phyloP scores from a whole-genome alignment of 2,888 invertebrate species.

The Acrobasis consociella region DNA sequence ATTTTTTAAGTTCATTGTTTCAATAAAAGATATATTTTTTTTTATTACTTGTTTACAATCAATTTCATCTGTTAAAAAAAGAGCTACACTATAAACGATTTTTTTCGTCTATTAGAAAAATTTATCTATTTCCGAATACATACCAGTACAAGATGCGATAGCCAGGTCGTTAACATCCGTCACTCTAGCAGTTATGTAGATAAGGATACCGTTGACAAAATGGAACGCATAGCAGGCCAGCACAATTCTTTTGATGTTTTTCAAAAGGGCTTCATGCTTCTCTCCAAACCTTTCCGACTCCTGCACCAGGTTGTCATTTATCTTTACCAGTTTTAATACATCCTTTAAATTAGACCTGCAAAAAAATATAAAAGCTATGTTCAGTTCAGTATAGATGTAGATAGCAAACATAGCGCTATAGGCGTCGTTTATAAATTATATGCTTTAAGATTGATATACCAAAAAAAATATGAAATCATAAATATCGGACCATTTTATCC shows the following conservation, averaged over 20 bases:
- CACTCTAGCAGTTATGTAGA: conserved; percentile 45
- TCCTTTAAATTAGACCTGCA: conserved; percentile 37
- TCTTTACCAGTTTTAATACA: conserved; percentile 35
- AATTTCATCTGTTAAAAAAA: too few relatives aligned
- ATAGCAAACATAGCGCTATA: too few relatives aligned
- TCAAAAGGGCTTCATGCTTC: conserved; percentile 36
- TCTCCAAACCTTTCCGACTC: conserved; percentile 32
- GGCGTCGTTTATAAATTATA: too few relatives aligned
- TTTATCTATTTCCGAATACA: conserved; percentile 21
- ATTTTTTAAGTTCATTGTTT: too few relatives aligned
- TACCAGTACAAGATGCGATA: conserved; percentile 46
- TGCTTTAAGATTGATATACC: too few relatives aligned
- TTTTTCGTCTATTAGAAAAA: too few relatives aligned
- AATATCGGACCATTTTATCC: too few relatives aligned
- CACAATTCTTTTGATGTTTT: conserved; percentile 42
- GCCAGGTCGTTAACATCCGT: conserved; percentile 38
- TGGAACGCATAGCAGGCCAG: conserved; percentile 44
- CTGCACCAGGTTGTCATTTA: conserved; percentile 39
- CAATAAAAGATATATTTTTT: too few relatives aligned
- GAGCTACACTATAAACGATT: too few relatives aligned
- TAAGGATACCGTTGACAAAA: conserved; percentile 43
- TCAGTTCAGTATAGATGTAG: too few relatives aligned
- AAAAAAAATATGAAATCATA: too few relatives aligned
- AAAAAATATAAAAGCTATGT: neutral
- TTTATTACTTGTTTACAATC: too few relatives aligned